phyloP scores from a whole-genome alignment of 1,140 invertebrate species.

The Bilobella aurantiaca region DNA sequence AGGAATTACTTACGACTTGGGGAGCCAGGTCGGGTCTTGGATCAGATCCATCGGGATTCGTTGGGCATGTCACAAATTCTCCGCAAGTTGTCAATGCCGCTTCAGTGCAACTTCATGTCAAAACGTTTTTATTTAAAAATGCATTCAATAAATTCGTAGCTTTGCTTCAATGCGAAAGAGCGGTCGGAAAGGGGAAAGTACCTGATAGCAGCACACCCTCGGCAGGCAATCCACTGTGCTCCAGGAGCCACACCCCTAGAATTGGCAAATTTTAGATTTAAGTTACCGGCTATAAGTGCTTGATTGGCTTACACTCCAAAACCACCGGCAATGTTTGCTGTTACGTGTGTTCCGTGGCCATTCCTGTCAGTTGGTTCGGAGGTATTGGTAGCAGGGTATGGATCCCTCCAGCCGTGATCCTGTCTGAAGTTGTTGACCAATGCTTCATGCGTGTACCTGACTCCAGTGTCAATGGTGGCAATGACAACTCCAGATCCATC shows the following conservation, averaged over 20 bases:
- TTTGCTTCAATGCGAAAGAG: neutral
- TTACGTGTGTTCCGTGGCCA: neutral
- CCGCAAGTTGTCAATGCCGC: neutral
- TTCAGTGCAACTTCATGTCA: neutral
- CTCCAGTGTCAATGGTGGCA: conserved; percentile 20
- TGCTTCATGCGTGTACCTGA: neutral
- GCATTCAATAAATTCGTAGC: neutral
- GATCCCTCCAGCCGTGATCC: conserved; percentile 16
- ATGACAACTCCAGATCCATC: conserved; percentile 12
- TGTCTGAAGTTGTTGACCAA: conserved; percentile 2
- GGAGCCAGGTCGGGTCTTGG: neutral
- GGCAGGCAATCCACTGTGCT: neutral
- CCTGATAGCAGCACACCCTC: neutral
- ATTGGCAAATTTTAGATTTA: neutral
- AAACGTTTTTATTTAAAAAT: neutral
- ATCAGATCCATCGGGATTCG: neutral
- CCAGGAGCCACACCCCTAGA: neutral
- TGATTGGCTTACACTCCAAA: neutral
- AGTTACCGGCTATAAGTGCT: neutral
- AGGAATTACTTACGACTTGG: conserved; percentile 4
- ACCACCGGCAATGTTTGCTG: neutral
- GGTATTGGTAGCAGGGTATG: neutral
- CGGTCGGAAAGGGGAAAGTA: neutral
- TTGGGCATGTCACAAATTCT: neutral
- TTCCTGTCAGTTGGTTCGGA: neutral